Evolutionary conservation across 2,113 vertebrate genomes (phyloP).

Genomic region (Seriola aureovittata): DNA sequence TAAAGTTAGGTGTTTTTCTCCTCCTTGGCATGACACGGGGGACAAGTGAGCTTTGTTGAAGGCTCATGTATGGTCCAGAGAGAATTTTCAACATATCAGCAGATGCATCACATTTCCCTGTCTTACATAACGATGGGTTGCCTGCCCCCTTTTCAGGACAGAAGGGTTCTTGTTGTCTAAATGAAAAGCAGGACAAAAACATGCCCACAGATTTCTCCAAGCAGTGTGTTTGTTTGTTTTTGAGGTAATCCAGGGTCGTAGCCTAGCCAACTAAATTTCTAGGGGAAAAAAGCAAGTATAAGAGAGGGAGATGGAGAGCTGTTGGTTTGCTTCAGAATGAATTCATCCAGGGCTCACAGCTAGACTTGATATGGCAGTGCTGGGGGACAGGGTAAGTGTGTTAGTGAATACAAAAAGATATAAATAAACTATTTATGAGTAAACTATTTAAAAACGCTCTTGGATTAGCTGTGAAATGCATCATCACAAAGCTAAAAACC

Average conservation of each 20-base stretch:
- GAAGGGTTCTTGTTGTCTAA: slow-evolving; percentile 78
- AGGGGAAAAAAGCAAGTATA: slow-evolving; percentile 29
- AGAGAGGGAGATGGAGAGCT: slow-evolving; percentile 2
- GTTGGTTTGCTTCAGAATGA: slow-evolving; percentile 19
- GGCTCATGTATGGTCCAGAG: slow-evolving; percentile 58
- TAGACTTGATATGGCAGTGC: slow-evolving; percentile 18
- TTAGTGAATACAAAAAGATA: slow-evolving; percentile 48
- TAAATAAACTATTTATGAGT: background rate
- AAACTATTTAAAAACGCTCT: no score
- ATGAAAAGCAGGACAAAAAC: slow-evolving; percentile 77
- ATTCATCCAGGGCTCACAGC: slow-evolving; percentile 17
- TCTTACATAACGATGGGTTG: slow-evolving; percentile 77
- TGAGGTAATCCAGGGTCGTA: slow-evolving; percentile 64
- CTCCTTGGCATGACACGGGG: slow-evolving; percentile 10
- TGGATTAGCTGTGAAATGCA: no score
- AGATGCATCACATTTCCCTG: slow-evolving; percentile 78
- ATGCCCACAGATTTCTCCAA: slow-evolving; percentile 62
- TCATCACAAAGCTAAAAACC: no score
- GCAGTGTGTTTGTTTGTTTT: slow-evolving; percentile 75
- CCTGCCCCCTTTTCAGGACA: slow-evolving; percentile 74
- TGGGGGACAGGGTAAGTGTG: slow-evolving; percentile 23
- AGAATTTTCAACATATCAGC: slow-evolving; percentile 78
- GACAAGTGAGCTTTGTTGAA: slow-evolving; percentile 72
- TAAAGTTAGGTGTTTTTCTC: slow-evolving; percentile 46
- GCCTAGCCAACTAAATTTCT: slow-evolving; percentile 47